Evolutionary conservation across 1,140 invertebrate species (phyloP).

Genomic region (Pinna nobilis): DNA sequence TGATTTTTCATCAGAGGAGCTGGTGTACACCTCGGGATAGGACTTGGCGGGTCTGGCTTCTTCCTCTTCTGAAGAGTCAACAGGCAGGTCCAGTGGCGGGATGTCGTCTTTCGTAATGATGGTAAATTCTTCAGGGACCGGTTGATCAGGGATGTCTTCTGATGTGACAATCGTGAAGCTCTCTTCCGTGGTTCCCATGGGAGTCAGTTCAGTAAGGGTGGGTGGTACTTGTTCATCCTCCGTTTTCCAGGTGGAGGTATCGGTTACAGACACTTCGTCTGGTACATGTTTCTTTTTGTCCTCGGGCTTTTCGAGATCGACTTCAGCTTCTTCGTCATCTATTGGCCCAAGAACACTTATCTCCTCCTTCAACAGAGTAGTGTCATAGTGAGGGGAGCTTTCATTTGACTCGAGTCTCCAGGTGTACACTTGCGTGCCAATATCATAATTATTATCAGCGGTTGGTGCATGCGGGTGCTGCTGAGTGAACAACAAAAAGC

Average conservation of each 20-base stretch:
- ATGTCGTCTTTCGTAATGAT: conserved; percentile 43
- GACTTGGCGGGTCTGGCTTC: conserved; percentile 18
- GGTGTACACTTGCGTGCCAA: conserved; percentile 38
- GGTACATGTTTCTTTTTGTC: conserved; percentile 7
- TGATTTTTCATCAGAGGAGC: conserved; percentile 28
- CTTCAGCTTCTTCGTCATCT: conserved; percentile 20
- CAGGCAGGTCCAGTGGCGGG: conserved; percentile 32
- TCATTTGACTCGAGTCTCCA: conserved; percentile 31
- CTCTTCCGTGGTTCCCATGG: conserved; percentile 4
- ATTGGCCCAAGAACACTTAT: conserved; percentile 18
- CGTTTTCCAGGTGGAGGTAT: conserved; percentile 17
- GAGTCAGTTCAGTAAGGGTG: background rate
- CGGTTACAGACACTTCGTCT: conserved; percentile 13
- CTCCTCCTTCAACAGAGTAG: conserved; percentile 47
- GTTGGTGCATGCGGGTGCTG: conserved; percentile 24
- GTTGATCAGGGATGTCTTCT: conserved; percentile 32
- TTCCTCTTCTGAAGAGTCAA: conserved; percentile 35
- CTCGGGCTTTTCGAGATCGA: background rate
- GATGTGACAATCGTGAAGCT: conserved; percentile 20
- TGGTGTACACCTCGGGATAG: conserved; percentile 27
- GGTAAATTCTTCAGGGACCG: conserved; percentile 36
- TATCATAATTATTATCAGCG: conserved; percentile 17
- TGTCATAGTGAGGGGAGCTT: conserved; percentile 6
- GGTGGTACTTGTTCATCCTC: conserved; percentile 24
- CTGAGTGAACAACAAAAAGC: conserved; percentile 1